Percentiles rank a stretch among this genome's conserved stretches.
Evolutionary conservation across 2,888 invertebrate species (phyloP).

Genomic region (Elysia crispata): DNA sequence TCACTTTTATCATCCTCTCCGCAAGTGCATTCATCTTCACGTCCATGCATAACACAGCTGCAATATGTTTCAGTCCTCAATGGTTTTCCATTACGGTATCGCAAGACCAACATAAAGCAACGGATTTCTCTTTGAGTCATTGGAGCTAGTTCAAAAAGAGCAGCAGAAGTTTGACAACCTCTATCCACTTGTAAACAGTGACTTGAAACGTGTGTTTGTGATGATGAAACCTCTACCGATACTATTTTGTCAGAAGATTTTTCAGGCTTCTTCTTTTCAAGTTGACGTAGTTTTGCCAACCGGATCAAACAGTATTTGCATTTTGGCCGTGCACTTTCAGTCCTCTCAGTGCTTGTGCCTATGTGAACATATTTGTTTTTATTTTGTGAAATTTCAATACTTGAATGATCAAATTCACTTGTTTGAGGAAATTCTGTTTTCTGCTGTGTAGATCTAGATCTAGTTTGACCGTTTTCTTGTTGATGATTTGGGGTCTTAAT

Average conservation of each 20-base stretch:
- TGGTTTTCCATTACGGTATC: conserved; percentile 47
- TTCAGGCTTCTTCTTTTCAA: conserved; percentile 37
- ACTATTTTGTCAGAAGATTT: not conserved
- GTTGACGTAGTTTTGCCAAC: conserved; percentile 29
- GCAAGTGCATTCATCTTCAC: conserved; percentile 65
- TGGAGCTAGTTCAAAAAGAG: conserved; percentile 39
- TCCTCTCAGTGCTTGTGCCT: too few relatives aligned
- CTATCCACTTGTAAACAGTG: not conserved
- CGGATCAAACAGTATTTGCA: conserved; percentile 41
- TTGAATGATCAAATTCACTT: too few relatives aligned
- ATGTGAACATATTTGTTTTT: too few relatives aligned
- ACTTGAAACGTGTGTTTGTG: not conserved
- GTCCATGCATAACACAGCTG: conserved; percentile 64
- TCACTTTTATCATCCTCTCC: conserved; percentile 64
- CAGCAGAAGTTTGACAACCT: conserved; percentile 42
- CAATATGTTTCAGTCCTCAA: conserved; percentile 66
- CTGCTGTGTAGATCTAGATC: too few relatives aligned
- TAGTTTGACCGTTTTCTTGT: too few relatives aligned
- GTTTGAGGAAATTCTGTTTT: too few relatives aligned
- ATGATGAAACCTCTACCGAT: not conserved
- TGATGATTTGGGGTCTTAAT: too few relatives aligned
- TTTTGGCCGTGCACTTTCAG: not conserved
- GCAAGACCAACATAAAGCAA: conserved; percentile 35
- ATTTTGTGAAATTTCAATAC: too few relatives aligned
- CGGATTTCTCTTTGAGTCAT: conserved; percentile 42